phyloP scores from a whole-genome alignment of 1,140 invertebrate genomes.

The Hylyphantes graminicola region DNA sequence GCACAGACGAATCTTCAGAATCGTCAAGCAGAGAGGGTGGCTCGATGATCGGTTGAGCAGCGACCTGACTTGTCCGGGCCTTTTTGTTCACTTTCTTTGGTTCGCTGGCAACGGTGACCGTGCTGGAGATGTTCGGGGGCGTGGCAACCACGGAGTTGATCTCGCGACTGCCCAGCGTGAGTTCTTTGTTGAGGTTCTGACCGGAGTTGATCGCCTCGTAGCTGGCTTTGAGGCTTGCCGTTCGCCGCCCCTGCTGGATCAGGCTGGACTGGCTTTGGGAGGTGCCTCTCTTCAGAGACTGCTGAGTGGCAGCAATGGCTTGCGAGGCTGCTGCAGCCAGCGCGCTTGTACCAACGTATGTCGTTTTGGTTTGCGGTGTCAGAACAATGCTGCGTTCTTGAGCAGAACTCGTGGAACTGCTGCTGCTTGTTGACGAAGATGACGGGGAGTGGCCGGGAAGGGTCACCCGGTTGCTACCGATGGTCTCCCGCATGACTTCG shows the following conservation, averaged over 20 bases:
- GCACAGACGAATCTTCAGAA: slow-evolving; percentile 67
- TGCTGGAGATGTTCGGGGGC: slow-evolving; percentile 46
- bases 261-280: slow-evolving; percentile 49
- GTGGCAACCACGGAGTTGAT: slow-evolving; percentile 54
- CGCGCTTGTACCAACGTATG: slow-evolving; percentile 82
- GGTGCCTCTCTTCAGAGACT: slow-evolving; percentile 67
- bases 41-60: slow-evolving; percentile 24
- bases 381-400: slow-evolving; percentile 50
- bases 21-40: slow-evolving; percentile 66
- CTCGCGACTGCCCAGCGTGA: slow-evolving; percentile 61
- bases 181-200: slow-evolving; percentile 59
- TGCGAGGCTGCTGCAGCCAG: slow-evolving; percentile 95
- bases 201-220: slow-evolving; percentile 81
- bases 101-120: slow-evolving; percentile 35
- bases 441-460: slow-evolving; percentile 43
- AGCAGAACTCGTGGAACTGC: slow-evolving; percentile 66
- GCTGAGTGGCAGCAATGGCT: slow-evolving; percentile 95
- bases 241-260: slow-evolving; percentile 90
- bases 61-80: slow-evolving; percentile 14
- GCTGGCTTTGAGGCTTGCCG: slow-evolving; percentile 93
- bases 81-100: slow-evolving; percentile 57
- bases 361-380: slow-evolving; percentile 68
- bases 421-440: slow-evolving; percentile 51
- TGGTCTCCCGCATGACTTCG: slow-evolving; percentile 66
- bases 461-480: slow-evolving; percentile 57